Evolutionary conservation across 2,797 vertebrate species (phyloP), one percentile per base, ranked within the genome.

Genomic region (Tarsius wallacei): DNA sequence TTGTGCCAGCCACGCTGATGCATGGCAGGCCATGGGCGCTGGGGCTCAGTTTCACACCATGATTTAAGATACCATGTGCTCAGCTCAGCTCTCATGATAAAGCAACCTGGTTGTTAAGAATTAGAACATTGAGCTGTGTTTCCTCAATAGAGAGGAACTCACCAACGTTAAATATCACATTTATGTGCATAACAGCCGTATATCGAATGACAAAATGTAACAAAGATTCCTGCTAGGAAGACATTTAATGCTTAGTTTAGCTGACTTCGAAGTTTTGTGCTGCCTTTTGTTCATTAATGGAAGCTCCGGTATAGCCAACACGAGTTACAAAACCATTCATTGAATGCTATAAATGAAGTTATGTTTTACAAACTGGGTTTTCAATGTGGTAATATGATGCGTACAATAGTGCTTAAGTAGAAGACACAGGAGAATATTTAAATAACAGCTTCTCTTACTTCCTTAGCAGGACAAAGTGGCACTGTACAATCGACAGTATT

Each of bases 151-250:
- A 71, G 82, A 97, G 95, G 97, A 98, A 94, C 55, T 5, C 0
- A 96, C 55, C 93, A 33, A 98, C 94, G 28, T 95, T 64, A 31
- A 93, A 90, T 8, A 28, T 28, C 97, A 71, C 73, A 81, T 97
- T 98, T 96, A 92, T 87, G 87, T 73, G 93, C 89, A 47, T 47
- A 93, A 57, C n/a, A 83, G 95, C 49, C 42, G 2, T n/a, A 42
- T 81, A 98, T 98, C 96, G 14, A 96, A 98, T 98, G 95, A 89
- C 98, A 96, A 93, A 91, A 68, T 28, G 64, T 59, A 98, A 97
- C 96, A 97, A 97, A 94, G 84, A 51, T 19, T 66, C 90, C 90
- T 71, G 74, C 94, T 61, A 28, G 97, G 93, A 76, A 93, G 93
- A 95, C 2, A 14, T 84, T 95, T 86, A 96, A 93, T 0, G 5